Conservation (phyloP, 1,140 invertebrate species). For the Phymorhynchus buccinoides region DNA sequence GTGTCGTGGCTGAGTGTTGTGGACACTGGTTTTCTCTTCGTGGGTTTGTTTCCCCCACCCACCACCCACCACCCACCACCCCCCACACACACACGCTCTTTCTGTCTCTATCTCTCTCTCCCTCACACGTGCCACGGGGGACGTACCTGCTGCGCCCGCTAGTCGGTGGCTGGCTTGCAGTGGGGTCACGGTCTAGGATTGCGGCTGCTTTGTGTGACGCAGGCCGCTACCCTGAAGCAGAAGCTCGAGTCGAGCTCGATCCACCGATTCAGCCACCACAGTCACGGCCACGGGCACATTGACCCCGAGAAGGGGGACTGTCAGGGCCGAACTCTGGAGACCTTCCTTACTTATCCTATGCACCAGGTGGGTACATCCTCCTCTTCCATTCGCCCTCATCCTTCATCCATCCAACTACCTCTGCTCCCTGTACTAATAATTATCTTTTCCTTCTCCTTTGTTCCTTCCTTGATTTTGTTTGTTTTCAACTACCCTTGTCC, state of each 20-base stretch:
- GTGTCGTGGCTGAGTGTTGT: not conserved
- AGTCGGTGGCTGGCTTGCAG: constrained; percentile 21
- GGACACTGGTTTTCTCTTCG: not conserved
- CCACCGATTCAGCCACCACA: constrained; percentile 7
- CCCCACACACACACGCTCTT: not conserved
- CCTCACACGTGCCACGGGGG: not conserved
- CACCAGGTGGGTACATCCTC: constrained; percentile 83
- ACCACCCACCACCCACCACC: no score
- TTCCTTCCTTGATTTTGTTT: not conserved
- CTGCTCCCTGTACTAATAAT: no score
- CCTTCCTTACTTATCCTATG: constrained; percentile 95
- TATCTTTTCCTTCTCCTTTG: not conserved
- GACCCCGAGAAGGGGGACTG: constrained; percentile 84
- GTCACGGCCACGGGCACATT: constrained; percentile 20
- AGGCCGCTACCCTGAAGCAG: constrained; percentile 32
- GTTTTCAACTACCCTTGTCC: not conserved
- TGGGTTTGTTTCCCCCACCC: no score
- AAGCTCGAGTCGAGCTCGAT: constrained; percentile 26
- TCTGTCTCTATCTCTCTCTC: not conserved
- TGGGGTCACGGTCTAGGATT: constrained; percentile 23
- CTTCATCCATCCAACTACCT: not conserved
- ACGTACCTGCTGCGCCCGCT: not conserved
- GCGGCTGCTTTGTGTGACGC: constrained; percentile 34
- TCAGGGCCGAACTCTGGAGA: constrained; percentile 88
- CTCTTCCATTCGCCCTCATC: not conserved